Evolutionary conservation across 2,113 vertebrate species (phyloP).

Genomic region (Pao palembangensis): DNA sequence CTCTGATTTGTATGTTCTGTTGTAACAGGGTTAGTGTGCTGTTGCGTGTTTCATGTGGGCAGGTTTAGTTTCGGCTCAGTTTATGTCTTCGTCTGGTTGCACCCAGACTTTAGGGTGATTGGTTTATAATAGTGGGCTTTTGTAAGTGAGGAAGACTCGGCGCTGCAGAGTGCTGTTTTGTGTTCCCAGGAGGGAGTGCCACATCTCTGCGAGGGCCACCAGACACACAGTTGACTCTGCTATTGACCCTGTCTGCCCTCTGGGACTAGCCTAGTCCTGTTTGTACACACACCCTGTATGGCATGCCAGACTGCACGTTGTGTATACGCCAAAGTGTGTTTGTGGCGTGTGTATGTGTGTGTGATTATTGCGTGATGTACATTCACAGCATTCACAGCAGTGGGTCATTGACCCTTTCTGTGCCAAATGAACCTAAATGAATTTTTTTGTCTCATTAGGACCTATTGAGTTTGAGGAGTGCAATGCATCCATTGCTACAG

Average conservation of each 20-base stretch:
- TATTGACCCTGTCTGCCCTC: conserved; percentile 65
- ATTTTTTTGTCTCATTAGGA: conserved; percentile 70
- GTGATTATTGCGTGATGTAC: conserved; percentile 59
- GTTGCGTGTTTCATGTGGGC: conserved; percentile 21
- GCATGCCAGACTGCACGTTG: conserved; percentile 42
- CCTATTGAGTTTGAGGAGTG: conserved; percentile 98
- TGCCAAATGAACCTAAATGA: conserved; percentile 57
- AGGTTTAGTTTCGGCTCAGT: conserved; percentile 24
- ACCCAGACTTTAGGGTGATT: background rate
- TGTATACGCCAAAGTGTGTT: conserved; percentile 26
- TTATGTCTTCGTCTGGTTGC: background rate
- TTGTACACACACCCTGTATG: conserved; percentile 32
- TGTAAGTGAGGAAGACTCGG: conserved; percentile 14
- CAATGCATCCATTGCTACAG: conserved; percentile 84
- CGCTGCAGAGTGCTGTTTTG: conserved; percentile 15
- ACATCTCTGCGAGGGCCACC: conserved; percentile 51
- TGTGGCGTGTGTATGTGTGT: conserved; percentile 35
- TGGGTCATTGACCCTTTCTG: conserved; percentile 54
- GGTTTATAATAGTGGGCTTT: background rate
- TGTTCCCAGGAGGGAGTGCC: conserved; percentile 34
- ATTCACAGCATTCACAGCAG: conserved; percentile 50
- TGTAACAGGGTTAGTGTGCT: conserved; percentile 38
- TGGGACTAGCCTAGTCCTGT: conserved; percentile 49
- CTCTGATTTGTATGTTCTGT: conserved; percentile 39
- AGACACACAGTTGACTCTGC: conserved; percentile 63